Evolutionary conservation across 1,140 invertebrate genomes (phyloP), one percentile per base, ranked within the genome.

Genomic region (Dendrolimus kikuchii): DNA sequence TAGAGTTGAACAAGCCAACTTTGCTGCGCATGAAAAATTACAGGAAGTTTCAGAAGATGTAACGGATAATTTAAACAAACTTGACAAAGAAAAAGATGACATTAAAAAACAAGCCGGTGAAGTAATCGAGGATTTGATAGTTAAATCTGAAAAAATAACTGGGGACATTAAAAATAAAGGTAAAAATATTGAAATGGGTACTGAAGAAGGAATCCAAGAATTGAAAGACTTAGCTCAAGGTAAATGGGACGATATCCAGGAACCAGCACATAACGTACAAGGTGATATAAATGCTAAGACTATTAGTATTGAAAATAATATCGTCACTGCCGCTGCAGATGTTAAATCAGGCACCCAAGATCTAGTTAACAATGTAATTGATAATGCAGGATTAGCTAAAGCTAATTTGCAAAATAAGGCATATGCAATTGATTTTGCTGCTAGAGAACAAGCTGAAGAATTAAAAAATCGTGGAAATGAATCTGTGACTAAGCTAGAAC

Each of bases 1-100:
- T 43, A 81, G 73, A 61, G 77, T 83, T 52, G 82, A 83, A 66
- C 74, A 81, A 53, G 73, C 73, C 1, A 72, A 78, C 40, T 86
- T 86, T 49, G 53, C 73, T 8, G 60, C 74, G 0, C 68, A 86
- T 39, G 82, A 86, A 68, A 80, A 71, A 50, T 55, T 75, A 5
- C 60, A 74, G 49, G 79, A 77, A 44, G 54, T 70, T 45, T 57
- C 79, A 42, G 66, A 64, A 49, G 65, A 76, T 43, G 50, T 73
- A 4, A 66, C 76, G 23, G 72, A 78, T 58, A 68, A 56, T 43
- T 57, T 79, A 49, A 66, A 70, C 46, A 78, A 80, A 46, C 46
- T 76, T 9, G 62, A 72, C 48, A 73, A 80, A 55, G 76, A 78
- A 67, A 78, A 77, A 47, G 71, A 77, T 42, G 69, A 71, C 53